Percentiles rank a stretch among this genome's conserved stretches.
Evolutionary conservation across 2,888 invertebrate species (phyloP).

Genomic region (Drosophila tanythrix): DNA sequence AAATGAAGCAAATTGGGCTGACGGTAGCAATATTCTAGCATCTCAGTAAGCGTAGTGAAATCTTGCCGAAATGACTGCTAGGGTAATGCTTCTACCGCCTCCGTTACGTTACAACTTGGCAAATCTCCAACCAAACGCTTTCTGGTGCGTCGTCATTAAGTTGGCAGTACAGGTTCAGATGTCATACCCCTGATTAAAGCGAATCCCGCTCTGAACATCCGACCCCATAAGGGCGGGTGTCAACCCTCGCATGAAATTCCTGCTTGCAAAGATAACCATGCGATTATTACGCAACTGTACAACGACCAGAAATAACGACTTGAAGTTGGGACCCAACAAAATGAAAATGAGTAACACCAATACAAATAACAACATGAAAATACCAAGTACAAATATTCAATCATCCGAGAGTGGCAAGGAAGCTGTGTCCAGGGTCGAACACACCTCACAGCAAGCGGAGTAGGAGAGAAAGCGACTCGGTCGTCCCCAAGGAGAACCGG

Average conservation of each 20-base stretch:
- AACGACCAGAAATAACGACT: neutral
- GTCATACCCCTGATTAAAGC: neutral
- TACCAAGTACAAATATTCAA: too few relatives aligned
- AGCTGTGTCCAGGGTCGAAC: neutral
- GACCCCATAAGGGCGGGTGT: neutral
- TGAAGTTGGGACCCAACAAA: neutral
- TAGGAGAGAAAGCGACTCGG: too few relatives aligned
- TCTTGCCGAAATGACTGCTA: neutral
- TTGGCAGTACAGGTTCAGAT: neutral
- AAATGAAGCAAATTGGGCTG: neutral
- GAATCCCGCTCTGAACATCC: neutral
- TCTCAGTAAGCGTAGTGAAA: neutral
- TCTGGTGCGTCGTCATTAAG: neutral
- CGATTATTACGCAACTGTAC: neutral
- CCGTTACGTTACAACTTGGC: neutral
- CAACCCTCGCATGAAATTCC: neutral
- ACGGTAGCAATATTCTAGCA: neutral
- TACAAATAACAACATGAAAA: too few relatives aligned
- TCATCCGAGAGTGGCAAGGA: neutral
- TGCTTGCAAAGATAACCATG: neutral
- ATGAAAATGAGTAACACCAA: neutral
- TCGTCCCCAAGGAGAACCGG: too few relatives aligned
- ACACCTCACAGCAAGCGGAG: too few relatives aligned
- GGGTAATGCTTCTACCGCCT: neutral
- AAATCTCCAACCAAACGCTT: neutral